Percentiles rank a stretch among this genome's conserved stretches.
Conservation (phyloP, 2,888 invertebrate genomes). For the Melinaea menophilus region DNA sequence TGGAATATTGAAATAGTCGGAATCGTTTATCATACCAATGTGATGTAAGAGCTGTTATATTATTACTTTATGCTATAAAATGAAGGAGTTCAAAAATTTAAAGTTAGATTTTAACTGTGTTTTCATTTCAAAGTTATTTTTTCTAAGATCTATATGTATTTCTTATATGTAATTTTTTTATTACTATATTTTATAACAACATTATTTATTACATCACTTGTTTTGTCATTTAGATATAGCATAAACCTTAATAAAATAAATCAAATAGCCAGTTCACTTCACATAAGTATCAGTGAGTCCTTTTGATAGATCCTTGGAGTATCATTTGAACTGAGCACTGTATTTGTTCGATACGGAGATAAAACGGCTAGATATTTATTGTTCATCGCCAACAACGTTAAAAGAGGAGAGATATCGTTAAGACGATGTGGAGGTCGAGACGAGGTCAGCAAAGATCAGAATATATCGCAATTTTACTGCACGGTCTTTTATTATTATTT, state of each 20-base stretch:
- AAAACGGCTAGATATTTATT: conserved; percentile 33
- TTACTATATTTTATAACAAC: too few relatives aligned
- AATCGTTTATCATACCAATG: too few relatives aligned
- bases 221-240: background rate
- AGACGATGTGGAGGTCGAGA: conserved; percentile 33
- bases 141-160: too few relatives aligned
- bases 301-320: conserved; percentile 16
- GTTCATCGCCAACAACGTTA: conserved; percentile 34
- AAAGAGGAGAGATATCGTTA: conserved; percentile 35
- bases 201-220: too few relatives aligned
- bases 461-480: conserved; percentile 28
- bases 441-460: conserved; percentile 32
- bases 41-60: too few relatives aligned
- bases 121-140: too few relatives aligned
- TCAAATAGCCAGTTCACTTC: conserved; percentile 6
- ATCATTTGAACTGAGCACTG: conserved; percentile 22
- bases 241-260: conserved; percentile 11
- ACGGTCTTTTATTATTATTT: conserved; percentile 15
- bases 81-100: too few relatives aligned
- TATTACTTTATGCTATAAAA: too few relatives aligned
- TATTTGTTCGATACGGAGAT: conserved; percentile 29
- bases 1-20: too few relatives aligned
- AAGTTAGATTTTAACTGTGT: too few relatives aligned
- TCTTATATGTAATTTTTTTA: too few relatives aligned
- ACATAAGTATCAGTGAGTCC: conserved; percentile 2